Evolutionary conservation across 2,113 vertebrate species (phyloP).

Genomic region (Forbesichthys agassizii): DNA sequence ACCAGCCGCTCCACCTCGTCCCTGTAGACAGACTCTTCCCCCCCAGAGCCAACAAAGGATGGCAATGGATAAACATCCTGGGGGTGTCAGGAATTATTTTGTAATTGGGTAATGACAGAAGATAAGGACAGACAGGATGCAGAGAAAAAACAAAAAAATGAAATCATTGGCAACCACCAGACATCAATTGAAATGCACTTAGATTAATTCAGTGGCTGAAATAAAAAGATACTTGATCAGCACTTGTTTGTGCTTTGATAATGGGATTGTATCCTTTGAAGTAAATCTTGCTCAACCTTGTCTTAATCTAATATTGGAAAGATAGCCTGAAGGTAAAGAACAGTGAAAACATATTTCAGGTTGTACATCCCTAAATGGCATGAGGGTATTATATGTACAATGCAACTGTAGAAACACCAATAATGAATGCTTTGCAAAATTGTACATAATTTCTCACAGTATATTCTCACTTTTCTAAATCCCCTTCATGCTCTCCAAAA

Average conservation of each 20-base stretch:
- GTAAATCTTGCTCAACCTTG: background rate
- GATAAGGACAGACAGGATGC: background rate
- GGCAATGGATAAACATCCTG: background rate
- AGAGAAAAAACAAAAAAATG: too few species aligned
- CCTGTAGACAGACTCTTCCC: too few species aligned
- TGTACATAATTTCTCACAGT: too few species aligned
- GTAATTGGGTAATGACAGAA: background rate
- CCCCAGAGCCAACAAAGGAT: background rate
- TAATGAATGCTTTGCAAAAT: too few species aligned
- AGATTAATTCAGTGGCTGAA: background rate
- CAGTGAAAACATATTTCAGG: slow-evolving; percentile 9
- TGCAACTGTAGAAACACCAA: too few species aligned
- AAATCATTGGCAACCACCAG: too few species aligned
- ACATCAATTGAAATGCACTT: background rate
- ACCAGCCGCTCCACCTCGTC: too few species aligned
- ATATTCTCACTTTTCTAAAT: too few species aligned
- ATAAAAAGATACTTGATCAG: background rate
- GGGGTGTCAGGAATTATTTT: background rate
- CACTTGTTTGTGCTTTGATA: background rate
- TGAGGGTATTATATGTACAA: background rate
- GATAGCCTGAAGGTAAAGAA: slow-evolving; percentile 3
- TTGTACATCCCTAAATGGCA: background rate
- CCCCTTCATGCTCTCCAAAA: too few species aligned
- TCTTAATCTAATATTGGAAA: slow-evolving; percentile 2
- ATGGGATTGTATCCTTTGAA: background rate